Evolutionary conservation across 2,113 vertebrate genomes (phyloP), one percentile per base, ranked within the genome.

Genomic region (Chaetodon trifascialis): DNA sequence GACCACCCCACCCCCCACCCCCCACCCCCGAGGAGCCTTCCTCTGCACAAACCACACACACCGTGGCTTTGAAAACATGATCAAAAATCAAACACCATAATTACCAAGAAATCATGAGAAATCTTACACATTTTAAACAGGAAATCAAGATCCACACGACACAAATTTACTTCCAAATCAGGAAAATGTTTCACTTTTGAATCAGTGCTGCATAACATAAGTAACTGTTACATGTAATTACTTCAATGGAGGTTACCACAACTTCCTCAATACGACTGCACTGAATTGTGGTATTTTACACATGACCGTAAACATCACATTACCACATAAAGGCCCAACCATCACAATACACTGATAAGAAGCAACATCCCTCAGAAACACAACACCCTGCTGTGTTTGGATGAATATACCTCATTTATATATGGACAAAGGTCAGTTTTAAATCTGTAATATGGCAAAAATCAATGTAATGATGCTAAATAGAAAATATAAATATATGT

Each of bases 301-400:
- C 51, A 76, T 68, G 30, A 73, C 79, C 84, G n/a, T 25, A 17
- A 71, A 64, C 36, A 52, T 76, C 42, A 65, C 47, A 66, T 59
- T 74, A 49, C 36, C 9, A 7, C 62, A 56, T 14, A 19, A 54
- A 52, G 38, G n/a, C 25, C 38, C 25, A 59, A 36, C 4, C 6
- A 5, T 52, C 23, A 64, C 1, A 12, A 58, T 0, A 47, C 23
- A 47, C 0, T 47, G 30, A 83, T 65, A 58, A 81, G 44, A 80
- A 44, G 23, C 38, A 34, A 10, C 54, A 54, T 44, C 47, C 34
- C 17, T 49, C 7, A 60, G 47, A 30, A 30, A 47, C 51, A 55
- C 34, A 52, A 19, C n/a, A 62, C 59, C 30, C 38, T 38, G 42
- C 7, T 55, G 23, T 9, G 34, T 54, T 64, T 59, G 55, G 14